Conservation (phyloP, 2,797 vertebrate genomes). For the Pristis pectinata region DNA sequence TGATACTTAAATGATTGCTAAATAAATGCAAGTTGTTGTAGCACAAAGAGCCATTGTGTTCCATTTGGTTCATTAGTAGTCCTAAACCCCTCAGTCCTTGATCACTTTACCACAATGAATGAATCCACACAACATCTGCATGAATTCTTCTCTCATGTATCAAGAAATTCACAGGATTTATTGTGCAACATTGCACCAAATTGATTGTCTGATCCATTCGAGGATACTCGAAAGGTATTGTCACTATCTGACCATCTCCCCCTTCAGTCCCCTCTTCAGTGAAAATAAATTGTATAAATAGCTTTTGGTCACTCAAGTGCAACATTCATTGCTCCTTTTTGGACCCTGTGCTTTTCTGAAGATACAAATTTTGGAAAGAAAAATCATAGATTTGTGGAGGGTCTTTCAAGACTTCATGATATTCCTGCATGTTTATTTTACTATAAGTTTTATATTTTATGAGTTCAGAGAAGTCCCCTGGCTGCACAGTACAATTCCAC, state of each 20-base stretch:
- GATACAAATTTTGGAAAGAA: background rate
- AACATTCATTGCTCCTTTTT: background rate
- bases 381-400: background rate
- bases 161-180: background rate
- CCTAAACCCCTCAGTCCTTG: background rate
- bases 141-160: too few relatives aligned
- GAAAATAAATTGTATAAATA: background rate
- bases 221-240: background rate
- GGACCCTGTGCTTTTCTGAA: background rate
- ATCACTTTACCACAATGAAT: background rate
- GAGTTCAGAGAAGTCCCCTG: background rate
- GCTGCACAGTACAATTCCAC: background rate
- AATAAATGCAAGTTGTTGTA: background rate
- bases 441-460: too few relatives aligned
- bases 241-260: background rate
- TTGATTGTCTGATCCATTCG: background rate
- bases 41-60: background rate
- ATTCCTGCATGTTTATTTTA: too few relatives aligned
- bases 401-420: background rate
- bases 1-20: background rate
- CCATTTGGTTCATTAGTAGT: background rate
- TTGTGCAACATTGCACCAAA: background rate
- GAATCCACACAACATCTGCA: background rate
- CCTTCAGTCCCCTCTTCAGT: background rate
- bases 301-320: background rate